A percentile compares a stretch with the other conserved stretches of the same genome.
These are phyloP conservation scores for Mythimna loreyi DNA, from an alignment of 2,888 invertebrate species.

Conservation along the genomic window DNA sequence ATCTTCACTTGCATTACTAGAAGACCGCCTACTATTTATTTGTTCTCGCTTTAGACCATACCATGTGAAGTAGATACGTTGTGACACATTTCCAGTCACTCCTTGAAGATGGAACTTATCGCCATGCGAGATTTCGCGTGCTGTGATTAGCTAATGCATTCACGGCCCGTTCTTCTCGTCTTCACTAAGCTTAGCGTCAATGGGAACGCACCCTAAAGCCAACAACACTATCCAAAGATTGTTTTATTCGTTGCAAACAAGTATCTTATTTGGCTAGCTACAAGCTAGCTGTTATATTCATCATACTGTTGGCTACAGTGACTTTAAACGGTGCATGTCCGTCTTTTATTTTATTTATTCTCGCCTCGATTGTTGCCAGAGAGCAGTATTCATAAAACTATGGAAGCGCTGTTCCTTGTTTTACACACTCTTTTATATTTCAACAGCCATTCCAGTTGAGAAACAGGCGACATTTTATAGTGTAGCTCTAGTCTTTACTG, in stretches of 20 bases:
- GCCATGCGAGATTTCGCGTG: no score
- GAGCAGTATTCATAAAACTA: constrained; percentile 84
- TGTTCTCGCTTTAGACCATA: no score
- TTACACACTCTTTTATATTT: constrained; percentile 86
- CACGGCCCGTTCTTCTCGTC: no score
- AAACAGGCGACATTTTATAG: constrained; percentile 73
- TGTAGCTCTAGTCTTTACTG: constrained; percentile 66
- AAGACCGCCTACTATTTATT: no score
- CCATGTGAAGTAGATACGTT: no score
- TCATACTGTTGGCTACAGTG: constrained; percentile 84
- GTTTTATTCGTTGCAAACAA: constrained; percentile 73
- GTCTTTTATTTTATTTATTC: constrained; percentile 79
- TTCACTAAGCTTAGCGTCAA: no score
- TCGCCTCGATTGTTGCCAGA: constrained; percentile 87
- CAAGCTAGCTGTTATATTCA: constrained; percentile 85
- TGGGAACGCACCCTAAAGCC: constrained; percentile 50
- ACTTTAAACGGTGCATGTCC: constrained; percentile 87
- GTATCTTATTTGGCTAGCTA: constrained; percentile 78
- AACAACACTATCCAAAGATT: constrained; percentile 71
- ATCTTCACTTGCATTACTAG: no score
- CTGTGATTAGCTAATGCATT: no score
- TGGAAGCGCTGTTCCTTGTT: constrained; percentile 79
- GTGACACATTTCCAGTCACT: no score
- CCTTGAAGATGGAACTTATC: no score
- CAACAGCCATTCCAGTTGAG: constrained; percentile 77